Conservation (phyloP, 2,113 vertebrate genomes). For the Thinocorus orbignyianus region DNA sequence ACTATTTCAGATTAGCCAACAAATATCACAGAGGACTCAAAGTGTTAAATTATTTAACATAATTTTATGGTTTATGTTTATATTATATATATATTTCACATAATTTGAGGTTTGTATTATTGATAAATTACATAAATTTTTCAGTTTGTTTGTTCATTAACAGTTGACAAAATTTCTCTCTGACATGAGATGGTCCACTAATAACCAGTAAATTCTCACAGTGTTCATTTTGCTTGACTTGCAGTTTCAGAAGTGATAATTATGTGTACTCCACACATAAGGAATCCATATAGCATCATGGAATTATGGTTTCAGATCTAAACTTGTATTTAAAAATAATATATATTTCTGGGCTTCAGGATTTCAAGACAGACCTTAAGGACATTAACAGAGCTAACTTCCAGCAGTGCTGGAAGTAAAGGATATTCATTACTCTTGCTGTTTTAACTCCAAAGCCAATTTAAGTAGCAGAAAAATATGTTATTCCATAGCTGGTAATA, state of each 20-base stretch:
- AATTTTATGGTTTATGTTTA: too few relatives aligned
- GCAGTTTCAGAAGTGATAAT: not conserved
- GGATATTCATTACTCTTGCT: not conserved
- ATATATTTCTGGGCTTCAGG: accelerated
- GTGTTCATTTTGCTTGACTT: not conserved
- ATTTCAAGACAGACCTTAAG: not conserved
- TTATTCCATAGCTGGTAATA: not conserved
- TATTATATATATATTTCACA: too few relatives aligned
- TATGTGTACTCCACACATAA: accelerated
- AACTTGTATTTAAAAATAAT: not conserved
- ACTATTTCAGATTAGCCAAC: not conserved
- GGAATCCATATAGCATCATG: not conserved
- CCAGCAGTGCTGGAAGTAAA: not conserved
- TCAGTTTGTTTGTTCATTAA: not conserved
- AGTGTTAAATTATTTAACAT: not conserved
- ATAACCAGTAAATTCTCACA: not conserved
- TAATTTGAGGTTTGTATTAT: too few relatives aligned
- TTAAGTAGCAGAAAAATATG: not conserved
- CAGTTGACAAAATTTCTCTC: not conserved
- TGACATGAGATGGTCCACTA: not conserved
- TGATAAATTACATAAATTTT: not conserved
- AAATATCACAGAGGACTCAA: not conserved
- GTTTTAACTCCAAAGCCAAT: not conserved
- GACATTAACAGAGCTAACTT: not conserved
- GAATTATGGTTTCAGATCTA: not conserved